Evolutionary conservation across 2,797 vertebrate species (phyloP).

Genomic region (Micrastur ruficollis): DNA sequence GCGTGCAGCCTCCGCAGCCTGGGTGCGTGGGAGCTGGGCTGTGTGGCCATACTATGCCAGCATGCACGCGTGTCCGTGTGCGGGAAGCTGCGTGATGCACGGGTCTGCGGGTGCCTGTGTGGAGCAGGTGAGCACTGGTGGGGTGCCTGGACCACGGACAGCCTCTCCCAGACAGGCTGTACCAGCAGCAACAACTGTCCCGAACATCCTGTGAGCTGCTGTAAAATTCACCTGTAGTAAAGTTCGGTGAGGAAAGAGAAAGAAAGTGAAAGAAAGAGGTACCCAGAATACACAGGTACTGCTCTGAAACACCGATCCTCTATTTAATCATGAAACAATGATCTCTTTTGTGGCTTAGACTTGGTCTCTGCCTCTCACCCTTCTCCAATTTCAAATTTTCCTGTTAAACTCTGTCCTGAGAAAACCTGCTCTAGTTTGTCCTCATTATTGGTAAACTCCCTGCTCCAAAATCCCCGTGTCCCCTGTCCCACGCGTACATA

Average conservation of each 20-base stretch:
- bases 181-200: background rate
- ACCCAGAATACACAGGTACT: fast-evolving
- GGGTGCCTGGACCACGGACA: background rate
- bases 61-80: background rate
- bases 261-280: background rate
- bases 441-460: fast-evolving
- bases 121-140: fast-evolving
- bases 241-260: background rate
- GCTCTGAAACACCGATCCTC: background rate
- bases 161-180: background rate
- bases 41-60: fast-evolving
- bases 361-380: background rate
- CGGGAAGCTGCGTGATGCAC: fast-evolving
- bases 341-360: background rate
- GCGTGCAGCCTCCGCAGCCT: background rate
- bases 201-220: background rate
- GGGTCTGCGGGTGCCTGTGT: fast-evolving
- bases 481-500: fast-evolving
- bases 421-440: background rate
- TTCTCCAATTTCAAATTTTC: background rate
- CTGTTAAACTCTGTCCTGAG: background rate
- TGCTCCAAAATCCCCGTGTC: fast-evolving
- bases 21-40: background rate
- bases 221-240: background rate
- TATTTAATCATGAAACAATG: fast-evolving